These are phyloP conservation scores for Xestia xanthographa DNA, from an alignment of 2,888 invertebrate species.

Conservation along the genomic window DNA sequence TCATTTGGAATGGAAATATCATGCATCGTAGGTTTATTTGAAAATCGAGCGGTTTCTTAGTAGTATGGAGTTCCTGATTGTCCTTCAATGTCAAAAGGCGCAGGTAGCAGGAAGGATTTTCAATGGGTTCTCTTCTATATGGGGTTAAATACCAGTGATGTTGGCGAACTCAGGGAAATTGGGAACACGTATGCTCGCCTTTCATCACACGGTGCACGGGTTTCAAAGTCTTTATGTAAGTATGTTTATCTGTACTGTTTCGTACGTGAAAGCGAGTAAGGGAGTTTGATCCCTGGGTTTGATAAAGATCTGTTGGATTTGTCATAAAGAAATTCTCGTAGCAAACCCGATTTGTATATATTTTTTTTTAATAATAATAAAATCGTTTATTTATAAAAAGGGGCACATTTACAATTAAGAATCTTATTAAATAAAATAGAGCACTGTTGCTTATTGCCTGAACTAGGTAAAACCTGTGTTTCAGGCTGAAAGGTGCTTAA, in stretches of 20 bases:
- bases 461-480: no score
- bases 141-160: not conserved
- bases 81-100: not conserved
- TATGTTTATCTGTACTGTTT: not conserved
- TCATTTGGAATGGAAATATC: not conserved
- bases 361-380: no score
- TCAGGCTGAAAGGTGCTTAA: no score
- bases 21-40: not conserved
- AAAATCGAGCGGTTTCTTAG: not conserved
- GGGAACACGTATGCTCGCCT: not conserved
- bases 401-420: no score
- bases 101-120: not conserved
- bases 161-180: not conserved
- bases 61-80: not conserved
- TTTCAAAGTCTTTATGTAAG: not conserved
- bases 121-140: not conserved
- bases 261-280: not conserved
- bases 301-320: not conserved
- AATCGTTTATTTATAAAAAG: no score
- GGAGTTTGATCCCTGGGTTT: not conserved
- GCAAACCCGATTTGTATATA: not conserved
- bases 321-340: not conserved
- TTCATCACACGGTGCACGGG: not conserved
- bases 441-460: no score
- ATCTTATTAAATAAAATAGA: no score